Percentiles rank a stretch among this genome's conserved stretches.
phyloP scores from a whole-genome alignment of 30 jellyfish, hydroid and myxozoan species.

The Phacellophora camtschatica region DNA sequence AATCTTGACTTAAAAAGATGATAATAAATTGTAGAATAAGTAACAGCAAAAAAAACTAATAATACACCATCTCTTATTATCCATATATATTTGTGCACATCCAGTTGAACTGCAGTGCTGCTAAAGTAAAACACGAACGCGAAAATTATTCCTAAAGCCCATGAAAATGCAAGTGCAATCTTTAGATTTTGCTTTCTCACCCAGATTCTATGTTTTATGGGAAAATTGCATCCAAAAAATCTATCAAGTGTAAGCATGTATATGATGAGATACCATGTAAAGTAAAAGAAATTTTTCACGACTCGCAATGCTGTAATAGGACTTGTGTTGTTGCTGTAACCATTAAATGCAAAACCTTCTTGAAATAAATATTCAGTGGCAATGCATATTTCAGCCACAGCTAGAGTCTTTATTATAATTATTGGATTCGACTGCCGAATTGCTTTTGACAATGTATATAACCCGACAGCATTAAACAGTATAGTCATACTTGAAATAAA shows the following conservation, averaged over 20 bases:
- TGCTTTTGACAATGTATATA: too few relatives aligned
- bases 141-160: background rate
- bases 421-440: background rate
- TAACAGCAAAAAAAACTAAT: background rate
- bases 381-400: background rate
- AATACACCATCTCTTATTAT: background rate
- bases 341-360: too few relatives aligned
- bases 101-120: background rate
- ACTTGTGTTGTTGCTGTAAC: too few relatives aligned
- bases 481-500: too few relatives aligned
- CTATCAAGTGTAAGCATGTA: constrained; percentile 27
- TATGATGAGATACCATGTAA: constrained; percentile 13
- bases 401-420: constrained; percentile 5
- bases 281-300: background rate
- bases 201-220: background rate
- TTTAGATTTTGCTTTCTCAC: background rate
- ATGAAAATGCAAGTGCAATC: background rate
- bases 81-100: background rate
- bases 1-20: background rate
- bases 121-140: background rate
- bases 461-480: too few relatives aligned
- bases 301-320: too few relatives aligned
- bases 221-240: constrained; percentile 24
- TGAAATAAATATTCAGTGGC: background rate
- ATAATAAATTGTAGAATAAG: background rate